Evolutionary conservation across 2,113 vertebrate genomes (phyloP), one percentile per base, ranked within the genome.

Genomic region (Hystrix cristata): DNA sequence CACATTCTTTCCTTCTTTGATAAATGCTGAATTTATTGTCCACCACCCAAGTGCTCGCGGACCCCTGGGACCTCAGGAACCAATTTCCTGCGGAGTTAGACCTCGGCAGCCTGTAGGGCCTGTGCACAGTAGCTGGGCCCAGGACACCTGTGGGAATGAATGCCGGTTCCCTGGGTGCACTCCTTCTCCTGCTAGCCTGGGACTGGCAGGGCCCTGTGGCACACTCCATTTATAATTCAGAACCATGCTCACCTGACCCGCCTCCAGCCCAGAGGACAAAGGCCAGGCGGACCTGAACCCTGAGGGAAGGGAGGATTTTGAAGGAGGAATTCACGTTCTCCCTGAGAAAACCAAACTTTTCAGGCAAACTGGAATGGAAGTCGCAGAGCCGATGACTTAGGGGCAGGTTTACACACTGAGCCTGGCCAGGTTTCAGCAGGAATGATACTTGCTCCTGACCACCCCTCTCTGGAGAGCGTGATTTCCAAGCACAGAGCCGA

Each of bases 11-110:
- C 23, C 34, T 51, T 43, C n/a, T 38, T 34, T 59, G 34, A 81
- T 25, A 25, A 59, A 43, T 19, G 18, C n/a, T n/a, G 9, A 27
- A 21, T 18, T 60, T 38, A 25, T 15, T 34, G 43, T 48, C 9
- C 25, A 7, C 25, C 10, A 13, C 29, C 46, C 18, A 11, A 4
- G 7, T 84, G 82, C 60, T n/a, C 83, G 8, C 8, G 25, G 74
- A 29, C 74, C 6, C 7, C 7, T 0, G 2, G 13, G 10, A 25
- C 13, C 25, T 3, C 4, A 3, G 38, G 38, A 48, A 9, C 60
- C 46, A 27, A 18, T 27, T 51, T 60, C 34, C 43, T 18, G 5
- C 13, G 31, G 43, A 23, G 60, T 27, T 12, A 25, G 59, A 31
- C 27, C 27, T 48, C 4, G 1, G 38, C 82, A 16, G 43, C 46